Evolutionary conservation across 92 coral and sea anemone genomes (phyloP), one percentile per base, ranked within the genome.

Genomic region (Palythoa heliodiscus): DNA sequence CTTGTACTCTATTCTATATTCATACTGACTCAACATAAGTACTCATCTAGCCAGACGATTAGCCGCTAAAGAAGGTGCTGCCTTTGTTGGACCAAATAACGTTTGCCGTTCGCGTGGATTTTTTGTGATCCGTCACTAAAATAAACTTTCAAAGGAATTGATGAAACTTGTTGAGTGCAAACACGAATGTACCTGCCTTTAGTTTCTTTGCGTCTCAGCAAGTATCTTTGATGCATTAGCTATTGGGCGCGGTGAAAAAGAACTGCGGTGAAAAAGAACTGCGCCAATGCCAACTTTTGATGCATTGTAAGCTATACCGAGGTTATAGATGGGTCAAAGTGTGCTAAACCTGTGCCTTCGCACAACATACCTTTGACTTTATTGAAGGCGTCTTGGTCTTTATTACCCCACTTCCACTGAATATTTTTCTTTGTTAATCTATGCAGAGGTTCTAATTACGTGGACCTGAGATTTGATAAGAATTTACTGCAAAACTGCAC

Each of bases 281-380:
- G 87, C 87, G 1, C 87, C 87, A 43, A 84, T 54, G 13, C 87
- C 87, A 71, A 69, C 63, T 50, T 40, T 76, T 69, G 87, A 71
- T 4, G 87, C 68, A 55, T 83, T 80, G 78, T 79, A 83, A 71
- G 77, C 78, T 72, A 72, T 72, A 72, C 76, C n/a, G 38, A 38
- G 47, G 87, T 70, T 24, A 83, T 25, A 19, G 76, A 25, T 14
- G 78, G 78, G 29, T 83, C 78, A 53, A 50, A 83, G 66, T 70
- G 79, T 20, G 68, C 87, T 35, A 83, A 71, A 58, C 53, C 87
- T 54, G 76, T 83, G 64, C 71, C 79, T 39, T 52, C 79, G 64
- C 68, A 69, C 78, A 83, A 50, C 87, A 83, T 83, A 6, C 70
- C 9, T 53, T 83, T 83, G 48, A 83, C 79, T 48, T 83, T 43